Evolutionary conservation across 2,888 invertebrate genomes (phyloP).

Genomic region (Eledone cirrhosa): DNA sequence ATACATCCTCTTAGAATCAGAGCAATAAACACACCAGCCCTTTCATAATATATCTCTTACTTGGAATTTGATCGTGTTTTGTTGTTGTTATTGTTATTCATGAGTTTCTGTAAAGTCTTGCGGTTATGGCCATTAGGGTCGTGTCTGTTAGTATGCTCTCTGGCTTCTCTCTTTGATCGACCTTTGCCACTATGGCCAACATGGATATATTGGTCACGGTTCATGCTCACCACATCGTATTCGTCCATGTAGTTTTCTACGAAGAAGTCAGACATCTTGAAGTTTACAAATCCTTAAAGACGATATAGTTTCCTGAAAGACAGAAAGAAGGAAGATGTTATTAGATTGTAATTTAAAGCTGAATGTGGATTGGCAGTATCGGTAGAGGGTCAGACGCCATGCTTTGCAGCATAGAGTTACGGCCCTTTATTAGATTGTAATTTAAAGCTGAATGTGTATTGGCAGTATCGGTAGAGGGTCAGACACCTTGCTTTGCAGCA

Average conservation of each 20-base stretch:
- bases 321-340: background rate
- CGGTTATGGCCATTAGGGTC: slow-evolving; percentile 92
- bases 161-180: slow-evolving; percentile 85
- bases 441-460: too few species aligned
- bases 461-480: too few species aligned
- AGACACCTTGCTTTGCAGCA: too few species aligned
- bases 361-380: too few species aligned
- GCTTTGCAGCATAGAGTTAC: too few species aligned
- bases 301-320: background rate
- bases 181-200: slow-evolving; percentile 89
- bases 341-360: background rate
- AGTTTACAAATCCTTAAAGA: background rate
- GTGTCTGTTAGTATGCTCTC: slow-evolving; percentile 86
- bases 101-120: slow-evolving; percentile 74
- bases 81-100: slow-evolving; percentile 40
- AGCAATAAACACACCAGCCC: too few species aligned
- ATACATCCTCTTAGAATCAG: too few species aligned
- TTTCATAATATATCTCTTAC: background rate
- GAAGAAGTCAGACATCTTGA: slow-evolving; percentile 18
- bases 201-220: slow-evolving; percentile 87
- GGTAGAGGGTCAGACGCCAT: too few species aligned
- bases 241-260: slow-evolving; percentile 73
- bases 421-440: too few species aligned
- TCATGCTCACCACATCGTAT: slow-evolving; percentile 92
- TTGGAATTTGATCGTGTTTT: background rate